Percentiles rank a stretch among this genome's conserved stretches.
Conservation (phyloP, 2,113 vertebrate species). For the Tetraodon nigroviridis region DNA sequence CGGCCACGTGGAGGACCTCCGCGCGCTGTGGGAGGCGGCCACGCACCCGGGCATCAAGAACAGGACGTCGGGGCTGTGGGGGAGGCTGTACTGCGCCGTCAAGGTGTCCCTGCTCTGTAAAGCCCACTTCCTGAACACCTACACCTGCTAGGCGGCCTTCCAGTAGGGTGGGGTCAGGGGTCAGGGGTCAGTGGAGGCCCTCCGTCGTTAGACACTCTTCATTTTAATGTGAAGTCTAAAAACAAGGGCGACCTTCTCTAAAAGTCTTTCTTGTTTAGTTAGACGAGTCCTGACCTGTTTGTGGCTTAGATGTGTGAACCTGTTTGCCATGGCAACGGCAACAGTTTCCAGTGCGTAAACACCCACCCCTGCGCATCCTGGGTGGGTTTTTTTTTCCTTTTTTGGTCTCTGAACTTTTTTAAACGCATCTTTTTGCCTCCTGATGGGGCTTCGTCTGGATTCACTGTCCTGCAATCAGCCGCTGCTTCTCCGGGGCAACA, state of each 20-base stretch:
- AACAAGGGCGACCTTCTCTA: no score
- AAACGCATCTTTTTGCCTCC: constrained; percentile 33
- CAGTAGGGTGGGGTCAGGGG: constrained; percentile 70
- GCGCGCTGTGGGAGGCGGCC: constrained; percentile 83
- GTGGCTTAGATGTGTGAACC: background rate
- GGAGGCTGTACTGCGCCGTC: constrained; percentile 82
- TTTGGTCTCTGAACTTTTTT: background rate
- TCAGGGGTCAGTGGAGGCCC: background rate
- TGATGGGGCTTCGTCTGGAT: constrained; percentile 28
- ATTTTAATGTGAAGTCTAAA: no score
- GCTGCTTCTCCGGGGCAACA: constrained; percentile 39
- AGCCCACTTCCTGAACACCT: constrained; percentile 71
- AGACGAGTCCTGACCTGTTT: no score
- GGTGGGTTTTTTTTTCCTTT: background rate
- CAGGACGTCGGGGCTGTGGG: constrained; percentile 72
- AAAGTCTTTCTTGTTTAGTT: no score
- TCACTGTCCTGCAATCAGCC: constrained; percentile 49
- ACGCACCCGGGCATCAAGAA: constrained; percentile 79
- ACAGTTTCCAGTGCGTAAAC: no score
- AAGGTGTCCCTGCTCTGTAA: constrained; percentile 86
- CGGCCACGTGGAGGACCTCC: constrained; percentile 83
- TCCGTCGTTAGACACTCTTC: no score
- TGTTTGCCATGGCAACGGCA: constrained; percentile 1
- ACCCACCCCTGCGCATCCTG: no score
- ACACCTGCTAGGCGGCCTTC: constrained; percentile 89